A percentile compares a stretch with the other conserved stretches of the same genome.
Conservation (phyloP, 2,113 vertebrate genomes). For the Semicossyphus pulcher region DNA sequence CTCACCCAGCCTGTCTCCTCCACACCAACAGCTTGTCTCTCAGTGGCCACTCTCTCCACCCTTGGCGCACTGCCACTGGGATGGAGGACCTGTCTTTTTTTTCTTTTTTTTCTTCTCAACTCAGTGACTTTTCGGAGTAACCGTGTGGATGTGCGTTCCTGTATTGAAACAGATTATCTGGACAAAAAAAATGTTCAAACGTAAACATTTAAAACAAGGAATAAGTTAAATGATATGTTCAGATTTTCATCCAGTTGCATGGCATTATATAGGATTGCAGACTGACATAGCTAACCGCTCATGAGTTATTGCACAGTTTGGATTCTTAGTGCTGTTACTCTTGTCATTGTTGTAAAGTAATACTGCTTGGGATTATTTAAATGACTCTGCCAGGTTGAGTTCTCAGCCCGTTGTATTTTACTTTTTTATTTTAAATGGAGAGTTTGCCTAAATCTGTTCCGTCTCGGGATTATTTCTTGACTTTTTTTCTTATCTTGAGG, state of each 20-base stretch:
- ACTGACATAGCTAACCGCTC: slow-evolving; percentile 83
- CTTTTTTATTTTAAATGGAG: slow-evolving; percentile 56
- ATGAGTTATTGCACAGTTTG: slow-evolving; percentile 87
- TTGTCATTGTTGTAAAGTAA: slow-evolving; percentile 79
- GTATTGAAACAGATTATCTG: slow-evolving; percentile 79
- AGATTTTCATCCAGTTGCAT: slow-evolving; percentile 88
- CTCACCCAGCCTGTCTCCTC: slow-evolving; percentile 63
- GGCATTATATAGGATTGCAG: slow-evolving; percentile 88
- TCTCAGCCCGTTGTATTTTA: slow-evolving; percentile 55
- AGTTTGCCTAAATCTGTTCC: slow-evolving; percentile 36
- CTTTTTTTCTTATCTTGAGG: slow-evolving; percentile 58
- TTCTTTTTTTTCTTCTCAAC: slow-evolving; percentile 65
- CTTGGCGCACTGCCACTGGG: slow-evolving; percentile 73
- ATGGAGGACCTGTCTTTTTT: slow-evolving; percentile 73
- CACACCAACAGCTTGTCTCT: slow-evolving; percentile 83
- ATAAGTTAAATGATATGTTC: slow-evolving; percentile 75
- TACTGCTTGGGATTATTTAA: slow-evolving; percentile 72
- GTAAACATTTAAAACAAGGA: slow-evolving; percentile 71
- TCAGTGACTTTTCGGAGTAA: slow-evolving; percentile 87
- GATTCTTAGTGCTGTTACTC: slow-evolving; percentile 84
- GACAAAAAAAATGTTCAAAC: slow-evolving; percentile 58
- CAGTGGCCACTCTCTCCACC: slow-evolving; percentile 80
- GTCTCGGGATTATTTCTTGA: slow-evolving; percentile 32
- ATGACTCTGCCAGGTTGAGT: slow-evolving; percentile 59
- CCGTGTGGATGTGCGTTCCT: slow-evolving; percentile 87